Evolutionary conservation across 2,888 invertebrate genomes (phyloP).

Genomic region (Leptinotarsa juncta): DNA sequence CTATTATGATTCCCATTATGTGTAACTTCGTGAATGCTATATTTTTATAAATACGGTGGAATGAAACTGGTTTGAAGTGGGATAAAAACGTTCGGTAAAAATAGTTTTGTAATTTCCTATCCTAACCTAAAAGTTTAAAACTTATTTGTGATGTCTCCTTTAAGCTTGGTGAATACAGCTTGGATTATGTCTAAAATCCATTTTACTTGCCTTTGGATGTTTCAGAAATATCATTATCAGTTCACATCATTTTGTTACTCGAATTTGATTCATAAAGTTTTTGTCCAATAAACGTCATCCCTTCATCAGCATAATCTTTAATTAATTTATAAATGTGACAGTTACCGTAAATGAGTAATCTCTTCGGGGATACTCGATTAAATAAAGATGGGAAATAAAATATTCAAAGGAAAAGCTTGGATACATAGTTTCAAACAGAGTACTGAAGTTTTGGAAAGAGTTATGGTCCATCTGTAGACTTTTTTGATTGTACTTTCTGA

Average conservation of each 20-base stretch:
- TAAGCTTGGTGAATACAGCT: not conserved
- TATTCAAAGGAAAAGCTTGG: no score
- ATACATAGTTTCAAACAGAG: no score
- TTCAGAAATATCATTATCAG: constrained; percentile 10
- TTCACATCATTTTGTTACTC: constrained; percentile 7
- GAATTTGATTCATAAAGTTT: constrained; percentile 1
- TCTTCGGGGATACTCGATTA: not conserved
- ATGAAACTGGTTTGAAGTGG: constrained; percentile 23
- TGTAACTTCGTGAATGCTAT: constrained; percentile 11
- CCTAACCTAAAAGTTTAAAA: constrained; percentile 1
- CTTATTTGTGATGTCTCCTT: not conserved
- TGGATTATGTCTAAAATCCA: not conserved
- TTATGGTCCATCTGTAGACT: no score
- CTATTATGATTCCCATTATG: constrained; percentile 75
- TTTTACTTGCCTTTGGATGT: not conserved
- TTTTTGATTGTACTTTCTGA: no score
- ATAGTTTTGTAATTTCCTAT: constrained; percentile 11
- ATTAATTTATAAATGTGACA: no score
- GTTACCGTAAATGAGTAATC: not conserved
- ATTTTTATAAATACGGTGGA: constrained; percentile 20
- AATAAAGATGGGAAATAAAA: no score
- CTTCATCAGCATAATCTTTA: not conserved
- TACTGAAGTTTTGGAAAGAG: no score
- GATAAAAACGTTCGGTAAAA: constrained; percentile 23
- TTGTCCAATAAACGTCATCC: constrained; percentile 11